A percentile compares a stretch with the other conserved stretches of the same genome.
Evolutionary conservation across 2,797 vertebrate species (phyloP).

Genomic region (Hafferia zeledoni): DNA sequence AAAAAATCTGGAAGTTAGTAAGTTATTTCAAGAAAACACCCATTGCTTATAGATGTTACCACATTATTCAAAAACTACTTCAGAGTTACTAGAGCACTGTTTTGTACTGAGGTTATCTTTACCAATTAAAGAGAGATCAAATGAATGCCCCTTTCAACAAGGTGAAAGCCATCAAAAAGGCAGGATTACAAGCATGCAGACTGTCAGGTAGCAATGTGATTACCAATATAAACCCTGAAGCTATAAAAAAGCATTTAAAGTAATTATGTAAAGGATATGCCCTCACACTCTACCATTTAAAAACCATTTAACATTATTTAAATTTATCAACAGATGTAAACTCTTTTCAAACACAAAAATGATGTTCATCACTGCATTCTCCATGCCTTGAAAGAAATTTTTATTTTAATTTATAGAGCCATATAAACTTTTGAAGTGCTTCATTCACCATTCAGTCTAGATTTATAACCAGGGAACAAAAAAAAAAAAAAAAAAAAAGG

Average conservation of each 20-base stretch:
- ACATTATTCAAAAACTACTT: neutral
- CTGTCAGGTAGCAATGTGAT: conserved; percentile 34
- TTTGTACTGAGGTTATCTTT: conserved; percentile 10
- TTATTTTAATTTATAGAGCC: conserved; percentile 20
- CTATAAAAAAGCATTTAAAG: conserved; percentile 52
- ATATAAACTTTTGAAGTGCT: conserved; percentile 24
- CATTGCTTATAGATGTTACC: neutral
- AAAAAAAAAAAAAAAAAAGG: neutral
- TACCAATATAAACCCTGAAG: conserved; percentile 44
- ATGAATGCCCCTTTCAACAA: conserved; percentile 6
- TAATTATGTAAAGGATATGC: conserved; percentile 58
- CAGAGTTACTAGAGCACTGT: neutral
- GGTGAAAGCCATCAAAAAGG: conserved; percentile 43
- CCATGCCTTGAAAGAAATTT: neutral
- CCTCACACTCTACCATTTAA: conserved; percentile 49
- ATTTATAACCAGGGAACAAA: neutral
- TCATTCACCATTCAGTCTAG: neutral
- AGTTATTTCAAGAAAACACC: neutral
- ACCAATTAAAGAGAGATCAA: neutral
- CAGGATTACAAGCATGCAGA: conserved; percentile 1
- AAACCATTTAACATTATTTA: conserved; percentile 61
- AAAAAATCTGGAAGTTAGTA: neutral
- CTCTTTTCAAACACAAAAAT: neutral
- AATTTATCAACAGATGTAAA: conserved; percentile 69
- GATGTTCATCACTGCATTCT: neutral